Base-by-base conservation (phyloP, 2,888 invertebrate species). In the Enchytraeus crypticus region DNA sequence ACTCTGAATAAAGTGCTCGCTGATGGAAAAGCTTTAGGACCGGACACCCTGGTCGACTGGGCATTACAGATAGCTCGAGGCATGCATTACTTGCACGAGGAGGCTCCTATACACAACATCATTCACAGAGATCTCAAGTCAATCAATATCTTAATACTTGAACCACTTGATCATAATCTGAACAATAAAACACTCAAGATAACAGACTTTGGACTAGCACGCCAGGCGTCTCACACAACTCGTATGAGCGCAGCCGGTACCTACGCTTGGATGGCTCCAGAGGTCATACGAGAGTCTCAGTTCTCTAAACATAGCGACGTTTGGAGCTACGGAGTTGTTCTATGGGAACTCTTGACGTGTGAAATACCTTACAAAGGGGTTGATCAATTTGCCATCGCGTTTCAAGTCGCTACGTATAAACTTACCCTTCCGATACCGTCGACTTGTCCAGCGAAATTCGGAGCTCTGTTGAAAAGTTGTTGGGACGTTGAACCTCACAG, bases 251-350 rank as follows among this genome's bases (percentile, higher is more conserved):
- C 92, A 27, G 95, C 95, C 32, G 96, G 96, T 63, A 96, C 96
- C 0, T 96, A 95, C 79, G 95, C 95, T 56, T 96, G 95, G 95
- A 96, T 96, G 95, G 92, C 95, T 47, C 96, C 96, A 18, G 95
- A 96, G 84, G 93, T 93, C 68, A 90, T 91, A 78, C 89, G 88
- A 76, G 86, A 87, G 74, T 90, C 89, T 53, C 88, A 87, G 55
- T 91, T 89, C 81, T 90, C 89, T 49, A 91, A 90, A 83, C 89
- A 90, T 53, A 92, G 92, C 68, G 96, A 96, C 83, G 93, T 96
- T 66, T 96, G 96, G 96, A 95, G 93, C n/a, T n/a, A n/a, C n/a
- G n/a, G n/a, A n/a, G n/a, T n/a, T n/a, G n/a, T n/a, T n/a, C n/a
- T n/a, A n/a, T n/a, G n/a, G n/a, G n/a, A n/a, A n/a, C n/a, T n/a